These are phyloP conservation scores for Amblyraja radiata DNA, from an alignment of 2,797 vertebrate genomes.

Conservation along the genomic window DNA sequence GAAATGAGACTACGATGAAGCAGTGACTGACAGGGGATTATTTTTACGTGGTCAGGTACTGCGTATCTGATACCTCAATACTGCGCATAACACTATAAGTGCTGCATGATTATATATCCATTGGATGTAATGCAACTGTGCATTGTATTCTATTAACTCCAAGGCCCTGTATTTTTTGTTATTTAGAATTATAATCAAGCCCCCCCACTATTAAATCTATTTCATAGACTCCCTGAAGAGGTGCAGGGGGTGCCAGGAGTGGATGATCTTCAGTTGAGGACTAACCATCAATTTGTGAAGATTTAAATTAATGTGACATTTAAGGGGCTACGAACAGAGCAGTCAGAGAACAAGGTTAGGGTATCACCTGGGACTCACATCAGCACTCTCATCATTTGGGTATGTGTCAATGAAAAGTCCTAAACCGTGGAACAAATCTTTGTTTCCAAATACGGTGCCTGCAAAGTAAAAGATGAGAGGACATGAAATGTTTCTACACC, in stretches of 20 bases:
- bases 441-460: constrained; percentile 92
- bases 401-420: constrained; percentile 93
- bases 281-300: not conserved
- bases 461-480: constrained; percentile 52
- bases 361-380: constrained; percentile 64
- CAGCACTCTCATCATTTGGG: constrained; percentile 84
- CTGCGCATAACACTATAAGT: too few relatives aligned
- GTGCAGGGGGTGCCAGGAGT: not conserved
- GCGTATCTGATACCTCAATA: not conserved
- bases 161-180: too few relatives aligned
- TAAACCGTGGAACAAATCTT: constrained; percentile 84
- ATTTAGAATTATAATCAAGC: too few relatives aligned
- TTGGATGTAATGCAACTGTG: not conserved
- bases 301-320: not conserved
- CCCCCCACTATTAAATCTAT: not conserved
- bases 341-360: not conserved
- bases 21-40: not conserved
- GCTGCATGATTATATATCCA: not conserved
- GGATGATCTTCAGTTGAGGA: not conserved
- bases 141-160: too few relatives aligned
- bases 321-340: not conserved
- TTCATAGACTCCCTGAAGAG: not conserved
- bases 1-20: not conserved
- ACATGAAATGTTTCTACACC: constrained; percentile 47
- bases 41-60: not conserved